A percentile compares a stretch with the other conserved stretches of the same genome.
Conservation (phyloP, 2,113 vertebrate genomes). For the Nettapus auritus region DNA sequence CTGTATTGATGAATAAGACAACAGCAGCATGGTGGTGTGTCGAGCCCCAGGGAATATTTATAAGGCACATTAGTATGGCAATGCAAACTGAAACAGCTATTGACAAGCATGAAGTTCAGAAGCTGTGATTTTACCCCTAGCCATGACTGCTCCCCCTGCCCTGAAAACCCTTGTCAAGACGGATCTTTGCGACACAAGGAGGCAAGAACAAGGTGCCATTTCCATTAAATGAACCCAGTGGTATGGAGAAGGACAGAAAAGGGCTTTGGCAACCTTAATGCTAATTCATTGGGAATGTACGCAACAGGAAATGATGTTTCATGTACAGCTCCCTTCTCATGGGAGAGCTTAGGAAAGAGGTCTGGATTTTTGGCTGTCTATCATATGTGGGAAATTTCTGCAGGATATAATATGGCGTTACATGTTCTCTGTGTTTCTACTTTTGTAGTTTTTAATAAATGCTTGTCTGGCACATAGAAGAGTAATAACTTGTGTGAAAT, state of each 20-base stretch:
- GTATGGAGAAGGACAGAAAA: not conserved
- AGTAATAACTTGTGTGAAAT: not conserved
- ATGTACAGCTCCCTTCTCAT: not conserved
- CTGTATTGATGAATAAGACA: conserved; percentile 57
- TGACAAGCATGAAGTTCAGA: conserved; percentile 74
- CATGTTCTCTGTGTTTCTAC: not conserved
- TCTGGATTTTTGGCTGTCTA: not conserved
- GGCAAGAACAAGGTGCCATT: conserved; percentile 33
- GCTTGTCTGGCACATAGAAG: not conserved
- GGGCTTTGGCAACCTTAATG: not conserved
- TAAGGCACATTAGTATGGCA: conserved; percentile 45
- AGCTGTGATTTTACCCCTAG: conserved; percentile 68
- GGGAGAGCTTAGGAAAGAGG: not conserved
- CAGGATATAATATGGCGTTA: not conserved
- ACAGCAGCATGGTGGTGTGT: conserved; percentile 10
- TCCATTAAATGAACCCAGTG: not conserved
- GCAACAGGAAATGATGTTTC: not conserved
- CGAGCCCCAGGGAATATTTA: conserved; percentile 55
- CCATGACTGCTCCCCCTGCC: conserved; percentile 48
- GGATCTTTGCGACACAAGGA: conserved; percentile 33
- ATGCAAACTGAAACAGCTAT: conserved; percentile 62
- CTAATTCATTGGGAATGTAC: not conserved
- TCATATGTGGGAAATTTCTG: not conserved
- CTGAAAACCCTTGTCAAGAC: conserved; percentile 71
- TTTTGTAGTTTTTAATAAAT: not conserved